Percentiles rank a stretch among this genome's conserved stretches.
Conservation (phyloP, 2,888 invertebrate genomes). For the Abscondita cerata region DNA sequence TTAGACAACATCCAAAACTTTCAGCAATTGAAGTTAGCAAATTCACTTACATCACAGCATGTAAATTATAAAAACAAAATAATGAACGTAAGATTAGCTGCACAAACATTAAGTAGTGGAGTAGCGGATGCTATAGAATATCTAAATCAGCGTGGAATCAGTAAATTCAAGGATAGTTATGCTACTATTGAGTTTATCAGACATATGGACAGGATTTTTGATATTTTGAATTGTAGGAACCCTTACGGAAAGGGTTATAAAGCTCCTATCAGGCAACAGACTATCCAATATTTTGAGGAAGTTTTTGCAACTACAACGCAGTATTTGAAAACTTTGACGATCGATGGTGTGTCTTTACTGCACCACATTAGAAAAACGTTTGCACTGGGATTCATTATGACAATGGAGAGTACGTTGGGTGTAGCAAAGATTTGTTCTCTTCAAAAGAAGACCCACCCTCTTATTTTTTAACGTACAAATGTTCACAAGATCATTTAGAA, state of each 20-base stretch:
- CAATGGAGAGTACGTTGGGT: no score
- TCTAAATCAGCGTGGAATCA: background rate
- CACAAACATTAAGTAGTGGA: background rate
- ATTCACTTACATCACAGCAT: background rate
- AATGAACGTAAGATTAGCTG: slow-evolving; percentile 8
- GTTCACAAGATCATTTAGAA: no score
- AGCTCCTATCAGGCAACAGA: slow-evolving; percentile 7
- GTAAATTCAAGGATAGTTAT: background rate
- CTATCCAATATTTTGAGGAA: slow-evolving; percentile 19
- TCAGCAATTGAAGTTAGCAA: background rate
- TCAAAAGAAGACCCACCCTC: no score
- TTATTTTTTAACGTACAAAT: no score
- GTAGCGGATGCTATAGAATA: background rate
- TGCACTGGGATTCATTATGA: no score
- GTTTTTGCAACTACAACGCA: slow-evolving; percentile 8
- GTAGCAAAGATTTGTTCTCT: no score
- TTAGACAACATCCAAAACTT: background rate
- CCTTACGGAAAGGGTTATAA: background rate
- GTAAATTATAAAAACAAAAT: background rate
- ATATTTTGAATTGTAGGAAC: background rate
- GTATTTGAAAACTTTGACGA: slow-evolving; percentile 33
- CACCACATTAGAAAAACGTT: no score
- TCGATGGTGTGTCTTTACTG: no score
- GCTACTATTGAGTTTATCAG: background rate
- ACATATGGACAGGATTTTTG: background rate